phyloP scores from a whole-genome alignment of 2,888 invertebrate species.

The Eucriotettix oculatus region DNA sequence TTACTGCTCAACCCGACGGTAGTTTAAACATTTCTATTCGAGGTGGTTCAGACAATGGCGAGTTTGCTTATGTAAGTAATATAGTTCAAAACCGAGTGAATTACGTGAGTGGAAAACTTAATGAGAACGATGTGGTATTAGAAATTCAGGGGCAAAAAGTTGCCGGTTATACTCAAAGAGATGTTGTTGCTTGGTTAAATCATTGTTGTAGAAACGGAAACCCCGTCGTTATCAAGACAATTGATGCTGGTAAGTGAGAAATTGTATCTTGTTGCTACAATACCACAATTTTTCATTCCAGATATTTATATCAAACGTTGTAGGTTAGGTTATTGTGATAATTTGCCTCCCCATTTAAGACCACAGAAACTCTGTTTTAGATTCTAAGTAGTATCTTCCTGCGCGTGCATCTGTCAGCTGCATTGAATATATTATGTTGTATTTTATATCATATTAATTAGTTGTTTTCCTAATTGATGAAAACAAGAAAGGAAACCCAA shows the following conservation, averaged over 20 bases:
- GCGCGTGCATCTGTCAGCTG: too few species aligned
- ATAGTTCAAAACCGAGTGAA: slow-evolving; percentile 16
- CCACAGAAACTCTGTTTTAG: too few species aligned
- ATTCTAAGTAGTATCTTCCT: too few species aligned
- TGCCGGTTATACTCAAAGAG: slow-evolving; percentile 36
- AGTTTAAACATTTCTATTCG: slow-evolving; percentile 24
- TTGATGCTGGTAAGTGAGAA: slow-evolving; percentile 27
- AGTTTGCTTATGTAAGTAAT: slow-evolving; percentile 23
- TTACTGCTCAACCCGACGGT: slow-evolving; percentile 26
- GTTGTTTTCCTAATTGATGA: too few species aligned
- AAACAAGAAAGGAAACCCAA: too few species aligned
- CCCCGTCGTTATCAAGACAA: slow-evolving; percentile 32
- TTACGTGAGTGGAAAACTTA: slow-evolving; percentile 16
- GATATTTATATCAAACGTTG: too few species aligned
- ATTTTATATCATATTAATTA: too few species aligned
- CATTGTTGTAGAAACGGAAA: slow-evolving; percentile 33
- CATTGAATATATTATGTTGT: too few species aligned
- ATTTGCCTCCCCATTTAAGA: too few species aligned
- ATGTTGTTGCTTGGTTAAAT: slow-evolving; percentile 32
- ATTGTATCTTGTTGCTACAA: too few species aligned
- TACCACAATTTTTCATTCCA: too few species aligned
- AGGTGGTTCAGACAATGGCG: slow-evolving; percentile 33
- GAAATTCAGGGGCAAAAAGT: slow-evolving; percentile 37
- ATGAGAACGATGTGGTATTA: slow-evolving; percentile 26
- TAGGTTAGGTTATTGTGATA: too few species aligned